phyloP scores from a whole-genome alignment of 2,888 invertebrate species.

The Pemphredon lugubris region DNA sequence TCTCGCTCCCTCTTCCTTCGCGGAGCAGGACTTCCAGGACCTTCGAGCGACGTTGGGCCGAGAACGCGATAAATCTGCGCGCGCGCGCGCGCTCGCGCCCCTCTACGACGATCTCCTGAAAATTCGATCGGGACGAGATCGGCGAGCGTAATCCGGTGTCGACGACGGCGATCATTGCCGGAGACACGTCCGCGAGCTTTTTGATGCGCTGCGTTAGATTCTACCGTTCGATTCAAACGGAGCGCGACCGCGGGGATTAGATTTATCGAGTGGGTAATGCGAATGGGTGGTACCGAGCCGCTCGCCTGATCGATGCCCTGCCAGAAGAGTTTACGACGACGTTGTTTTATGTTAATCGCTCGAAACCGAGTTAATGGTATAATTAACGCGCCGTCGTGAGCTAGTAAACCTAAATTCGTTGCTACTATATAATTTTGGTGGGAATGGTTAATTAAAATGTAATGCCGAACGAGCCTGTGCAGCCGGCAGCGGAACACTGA shows the following conservation, averaged over 20 bases:
- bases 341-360: too few species aligned
- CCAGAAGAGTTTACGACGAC: too few species aligned
- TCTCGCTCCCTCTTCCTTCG: conserved; percentile 6
- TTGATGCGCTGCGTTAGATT: conserved; percentile 6
- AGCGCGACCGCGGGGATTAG: too few species aligned
- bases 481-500: conserved; percentile 30
- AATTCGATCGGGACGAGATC: conserved; percentile 59
- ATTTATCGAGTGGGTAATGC: too few species aligned
- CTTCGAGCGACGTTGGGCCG: conserved; percentile 2
- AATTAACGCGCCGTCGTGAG: conserved; percentile 24
- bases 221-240: background rate
- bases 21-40: conserved; percentile 1
- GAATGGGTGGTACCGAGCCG: too few species aligned
- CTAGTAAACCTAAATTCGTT: conserved; percentile 9
- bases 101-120: conserved; percentile 34
- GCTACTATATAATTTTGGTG: conserved; percentile 31
- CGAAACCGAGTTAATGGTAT: conserved; percentile 39
- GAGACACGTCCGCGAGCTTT: background rate
- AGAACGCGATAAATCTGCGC: conserved; percentile 1
- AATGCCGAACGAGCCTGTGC: conserved; percentile 31
- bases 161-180: conserved; percentile 53
- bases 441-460: conserved; percentile 43
- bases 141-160: conserved; percentile 65
- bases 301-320: too few species aligned
- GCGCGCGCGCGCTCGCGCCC: conserved; percentile 28